Evolutionary conservation across 37 sponge, comb jelly and placozoan genomes (phyloP).

Genomic region (Oopsacas minuta): DNA sequence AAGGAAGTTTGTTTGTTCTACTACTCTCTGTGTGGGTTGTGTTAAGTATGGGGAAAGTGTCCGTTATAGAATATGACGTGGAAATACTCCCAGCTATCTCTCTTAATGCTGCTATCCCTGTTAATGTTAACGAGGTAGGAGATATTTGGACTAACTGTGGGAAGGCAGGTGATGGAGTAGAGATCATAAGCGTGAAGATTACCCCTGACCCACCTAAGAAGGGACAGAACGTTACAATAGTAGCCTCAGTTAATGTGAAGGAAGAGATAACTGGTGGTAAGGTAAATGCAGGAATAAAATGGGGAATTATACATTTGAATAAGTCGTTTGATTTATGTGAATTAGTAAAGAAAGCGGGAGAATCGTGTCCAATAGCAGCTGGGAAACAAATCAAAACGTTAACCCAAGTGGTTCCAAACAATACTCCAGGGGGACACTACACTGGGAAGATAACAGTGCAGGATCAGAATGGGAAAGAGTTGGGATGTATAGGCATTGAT

Average conservation of each 20-base stretch:
- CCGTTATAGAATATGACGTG: not conserved
- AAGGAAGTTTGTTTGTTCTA: not conserved
- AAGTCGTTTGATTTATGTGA: not conserved
- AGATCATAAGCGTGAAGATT: conserved; percentile 24
- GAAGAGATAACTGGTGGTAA: not conserved
- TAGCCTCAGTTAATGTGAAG: not conserved
- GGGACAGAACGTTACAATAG: conserved; percentile 27
- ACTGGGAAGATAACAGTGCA: not conserved
- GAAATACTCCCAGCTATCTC: not conserved
- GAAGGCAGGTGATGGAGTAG: conserved; percentile 24
- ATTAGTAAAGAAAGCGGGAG: not conserved
- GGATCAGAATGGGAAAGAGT: not conserved
- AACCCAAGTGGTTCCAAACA: too few relatives aligned
- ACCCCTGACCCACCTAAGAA: conserved; percentile 44
- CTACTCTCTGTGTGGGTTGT: not conserved
- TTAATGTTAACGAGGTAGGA: not conserved
- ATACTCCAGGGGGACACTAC: too few relatives aligned
- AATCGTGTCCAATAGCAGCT: not conserved
- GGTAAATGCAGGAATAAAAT: not conserved
- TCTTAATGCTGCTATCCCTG: not conserved
- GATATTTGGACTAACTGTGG: conserved; percentile 42
- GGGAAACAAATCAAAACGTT: not conserved
- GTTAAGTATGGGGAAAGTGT: not conserved
- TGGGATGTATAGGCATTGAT: not conserved
- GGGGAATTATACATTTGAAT: not conserved